Conservation (phyloP, 30 jellyfish, hydroid and myxozoan species). For the Cassiopea xamachana region DNA sequence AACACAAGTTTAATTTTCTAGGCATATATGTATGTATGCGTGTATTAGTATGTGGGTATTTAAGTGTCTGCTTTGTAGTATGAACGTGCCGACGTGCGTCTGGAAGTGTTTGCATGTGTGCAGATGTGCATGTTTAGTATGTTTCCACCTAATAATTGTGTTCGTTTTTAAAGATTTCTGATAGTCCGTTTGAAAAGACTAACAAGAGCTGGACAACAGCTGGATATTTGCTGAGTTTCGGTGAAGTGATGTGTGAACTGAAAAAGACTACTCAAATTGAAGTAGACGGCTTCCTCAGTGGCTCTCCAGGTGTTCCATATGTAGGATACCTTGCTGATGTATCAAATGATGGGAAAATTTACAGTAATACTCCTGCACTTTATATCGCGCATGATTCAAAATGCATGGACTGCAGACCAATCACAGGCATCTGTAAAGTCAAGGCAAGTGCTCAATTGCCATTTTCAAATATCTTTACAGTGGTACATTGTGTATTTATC, state of each 20-base stretch:
- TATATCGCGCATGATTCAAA: slow-evolving; percentile 78
- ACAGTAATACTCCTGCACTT: slow-evolving; percentile 63
- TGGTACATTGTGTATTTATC: no score
- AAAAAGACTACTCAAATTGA: slow-evolving; percentile 53
- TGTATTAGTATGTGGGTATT: not conserved
- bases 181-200: slow-evolving; percentile 13
- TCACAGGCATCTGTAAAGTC: slow-evolving; percentile 59
- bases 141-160: not conserved
- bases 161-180: slow-evolving; percentile 41
- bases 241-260: slow-evolving; percentile 78
- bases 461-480: no score
- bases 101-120: not conserved
- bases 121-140: not conserved
- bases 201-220: not conserved
- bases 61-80: not conserved
- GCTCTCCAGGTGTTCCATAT: slow-evolving; percentile 64
- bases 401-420: slow-evolving; percentile 83
- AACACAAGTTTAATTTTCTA: not conserved
- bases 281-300: slow-evolving; percentile 37
- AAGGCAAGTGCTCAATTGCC: slow-evolving; percentile 54
- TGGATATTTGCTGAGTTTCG: slow-evolving; percentile 79
- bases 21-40: not conserved
- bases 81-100: not conserved
- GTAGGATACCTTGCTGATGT: slow-evolving; percentile 81
- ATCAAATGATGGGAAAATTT: slow-evolving; percentile 76